Conservation (phyloP, 2,113 vertebrate genomes). For the Erinaceus europaeus region DNA sequence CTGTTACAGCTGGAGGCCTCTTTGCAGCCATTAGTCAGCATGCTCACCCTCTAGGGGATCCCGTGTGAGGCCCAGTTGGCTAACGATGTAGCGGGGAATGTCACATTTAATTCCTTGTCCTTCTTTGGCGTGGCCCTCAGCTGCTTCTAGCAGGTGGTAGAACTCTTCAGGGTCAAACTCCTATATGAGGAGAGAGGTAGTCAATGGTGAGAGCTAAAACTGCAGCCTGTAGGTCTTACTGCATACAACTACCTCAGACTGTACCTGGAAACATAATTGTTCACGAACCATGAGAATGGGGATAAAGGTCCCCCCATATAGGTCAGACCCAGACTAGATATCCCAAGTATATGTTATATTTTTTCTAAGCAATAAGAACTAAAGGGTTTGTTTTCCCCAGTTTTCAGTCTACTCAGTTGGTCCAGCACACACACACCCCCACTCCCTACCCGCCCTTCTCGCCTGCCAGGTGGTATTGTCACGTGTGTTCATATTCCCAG, state of each 20-base stretch:
- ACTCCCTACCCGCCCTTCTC: no score
- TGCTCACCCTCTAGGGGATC: conserved; percentile 95
- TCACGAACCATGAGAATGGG: neutral
- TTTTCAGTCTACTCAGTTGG: neutral
- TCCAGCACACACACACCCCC: neutral
- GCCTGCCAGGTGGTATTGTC: neutral
- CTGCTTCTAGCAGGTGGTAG: conserved; percentile 97
- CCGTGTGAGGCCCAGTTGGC: conserved; percentile 96
- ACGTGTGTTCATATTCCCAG: neutral
- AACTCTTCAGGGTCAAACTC: conserved; percentile 99
- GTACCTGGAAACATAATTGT: neutral
- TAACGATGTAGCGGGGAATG: conserved; percentile 97
- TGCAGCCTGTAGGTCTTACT: neutral
- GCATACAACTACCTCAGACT: neutral
- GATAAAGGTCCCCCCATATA: neutral
- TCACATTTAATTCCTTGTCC: conserved; percentile 97
- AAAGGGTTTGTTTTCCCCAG: conserved; percentile 19
- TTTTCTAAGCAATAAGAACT: neutral
- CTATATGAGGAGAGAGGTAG: conserved; percentile 79
- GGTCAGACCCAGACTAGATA: neutral
- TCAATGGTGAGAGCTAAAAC: conserved; percentile 10
- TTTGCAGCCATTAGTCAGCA: conserved; percentile 18
- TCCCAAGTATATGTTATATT: neutral
- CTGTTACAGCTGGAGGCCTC: neutral
- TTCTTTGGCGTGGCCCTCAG: conserved; percentile 97